Conservation (phyloP, 2,888 invertebrate genomes). For the Lucinisca nassula region DNA sequence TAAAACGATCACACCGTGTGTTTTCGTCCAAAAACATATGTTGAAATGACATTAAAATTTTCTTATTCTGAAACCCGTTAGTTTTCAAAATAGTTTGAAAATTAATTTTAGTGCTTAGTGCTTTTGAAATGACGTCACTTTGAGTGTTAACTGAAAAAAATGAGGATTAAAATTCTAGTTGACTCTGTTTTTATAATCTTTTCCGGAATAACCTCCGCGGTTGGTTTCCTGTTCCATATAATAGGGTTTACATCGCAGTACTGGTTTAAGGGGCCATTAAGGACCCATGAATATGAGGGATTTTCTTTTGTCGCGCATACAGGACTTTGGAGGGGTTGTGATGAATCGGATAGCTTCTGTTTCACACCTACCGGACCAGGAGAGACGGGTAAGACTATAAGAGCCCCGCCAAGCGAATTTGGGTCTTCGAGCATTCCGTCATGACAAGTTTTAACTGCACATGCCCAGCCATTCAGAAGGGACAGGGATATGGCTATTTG, state of each 20-base stretch:
- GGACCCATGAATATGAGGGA: background rate
- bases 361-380: constrained; percentile 58
- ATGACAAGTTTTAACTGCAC: too few relatives aligned
- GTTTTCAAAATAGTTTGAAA: too few relatives aligned
- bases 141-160: background rate
- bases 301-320: constrained; percentile 23
- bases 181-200: constrained; percentile 42
- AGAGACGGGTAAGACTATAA: background rate
- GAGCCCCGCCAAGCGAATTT: too few relatives aligned
- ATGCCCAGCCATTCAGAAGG: too few relatives aligned
- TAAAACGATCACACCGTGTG: too few relatives aligned
- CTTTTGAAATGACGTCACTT: too few relatives aligned
- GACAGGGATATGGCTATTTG: too few relatives aligned
- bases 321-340: constrained; percentile 65
- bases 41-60: too few relatives aligned
- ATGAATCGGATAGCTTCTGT: constrained; percentile 62
- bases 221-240: constrained; percentile 46
- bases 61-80: too few relatives aligned
- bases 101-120: too few relatives aligned
- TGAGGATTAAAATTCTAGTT: constrained; percentile 55
- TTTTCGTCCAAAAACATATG: too few relatives aligned
- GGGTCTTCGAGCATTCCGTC: too few relatives aligned
- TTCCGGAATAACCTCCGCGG: background rate
- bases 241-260: constrained; percentile 49
- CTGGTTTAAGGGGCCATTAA: constrained; percentile 31